phyloP scores from a whole-genome alignment of 2,797 vertebrate genomes.

The Oryzias sinensis region DNA sequence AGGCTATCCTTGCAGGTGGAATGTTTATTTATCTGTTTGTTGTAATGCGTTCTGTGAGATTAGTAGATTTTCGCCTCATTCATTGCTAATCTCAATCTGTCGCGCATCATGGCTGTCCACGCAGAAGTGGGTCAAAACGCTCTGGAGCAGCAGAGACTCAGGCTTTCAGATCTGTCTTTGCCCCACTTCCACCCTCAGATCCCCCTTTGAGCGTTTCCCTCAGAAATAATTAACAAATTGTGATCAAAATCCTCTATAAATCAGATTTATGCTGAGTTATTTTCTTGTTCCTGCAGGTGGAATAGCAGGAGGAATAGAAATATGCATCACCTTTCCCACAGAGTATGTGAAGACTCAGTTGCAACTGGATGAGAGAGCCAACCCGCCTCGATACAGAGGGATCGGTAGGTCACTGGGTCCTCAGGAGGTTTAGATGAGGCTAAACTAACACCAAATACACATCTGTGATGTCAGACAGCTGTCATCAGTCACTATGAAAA shows the following conservation, averaged over 20 bases:
- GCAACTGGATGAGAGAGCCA: slow-evolving; percentile 79
- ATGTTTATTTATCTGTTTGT: not conserved
- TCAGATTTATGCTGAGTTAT: slow-evolving; percentile 7
- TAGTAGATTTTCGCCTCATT: not conserved
- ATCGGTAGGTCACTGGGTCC: slow-evolving; percentile 71
- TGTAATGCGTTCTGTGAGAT: not conserved
- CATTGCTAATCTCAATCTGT: slow-evolving; percentile 53
- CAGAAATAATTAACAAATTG: not conserved
- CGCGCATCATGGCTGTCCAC: slow-evolving; percentile 39
- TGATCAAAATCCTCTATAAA: slow-evolving; percentile 21
- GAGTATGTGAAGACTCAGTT: slow-evolving; percentile 84
- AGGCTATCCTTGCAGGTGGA: slow-evolving; percentile 81
- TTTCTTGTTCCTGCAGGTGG: slow-evolving; percentile 56
- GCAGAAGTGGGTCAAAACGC: slow-evolving; percentile 65
- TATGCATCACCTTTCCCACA: slow-evolving; percentile 82
- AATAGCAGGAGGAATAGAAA: slow-evolving; percentile 80
- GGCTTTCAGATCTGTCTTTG: not conserved
- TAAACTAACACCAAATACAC: too few relatives aligned
- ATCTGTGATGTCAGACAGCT: too few relatives aligned
- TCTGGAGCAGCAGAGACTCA: slow-evolving; percentile 23
- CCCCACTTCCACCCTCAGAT: not conserved
- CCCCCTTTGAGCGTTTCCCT: too few relatives aligned
- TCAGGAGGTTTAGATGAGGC: not conserved
- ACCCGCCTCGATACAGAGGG: slow-evolving; percentile 76
- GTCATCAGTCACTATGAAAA: too few relatives aligned